A percentile compares a stretch with the other conserved stretches of the same genome.
Evolutionary conservation across 2,113 vertebrate genomes (phyloP).

Genomic region (Triplophysa tibetana): DNA sequence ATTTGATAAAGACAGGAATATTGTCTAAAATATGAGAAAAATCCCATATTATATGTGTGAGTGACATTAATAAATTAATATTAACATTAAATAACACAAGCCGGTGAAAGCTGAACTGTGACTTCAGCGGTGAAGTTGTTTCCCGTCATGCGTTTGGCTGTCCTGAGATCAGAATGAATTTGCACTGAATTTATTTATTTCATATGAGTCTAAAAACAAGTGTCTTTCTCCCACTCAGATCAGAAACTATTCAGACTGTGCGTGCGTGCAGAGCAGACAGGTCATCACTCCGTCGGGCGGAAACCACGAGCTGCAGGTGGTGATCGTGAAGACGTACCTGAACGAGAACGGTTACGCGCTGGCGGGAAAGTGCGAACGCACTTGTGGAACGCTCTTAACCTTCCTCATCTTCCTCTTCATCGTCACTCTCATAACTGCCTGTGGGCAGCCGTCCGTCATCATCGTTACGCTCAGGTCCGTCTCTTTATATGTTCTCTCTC

Average conservation of each 20-base stretch:
- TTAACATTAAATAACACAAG: too few relatives aligned
- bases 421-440: slow-evolving; percentile 96
- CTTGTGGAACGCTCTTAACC: slow-evolving; percentile 94
- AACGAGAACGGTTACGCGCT: slow-evolving; percentile 93
- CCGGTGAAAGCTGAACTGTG: too few relatives aligned
- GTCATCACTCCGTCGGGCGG: slow-evolving; percentile 90
- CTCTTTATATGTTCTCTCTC: background rate
- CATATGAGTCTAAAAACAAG: background rate
- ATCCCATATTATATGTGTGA: too few relatives aligned
- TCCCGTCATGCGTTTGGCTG: too few relatives aligned
- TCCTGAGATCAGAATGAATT: background rate
- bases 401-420: slow-evolving; percentile 98
- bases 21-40: too few relatives aligned
- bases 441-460: slow-evolving; percentile 95
- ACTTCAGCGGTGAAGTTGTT: too few relatives aligned
- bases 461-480: slow-evolving; percentile 95
- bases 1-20: too few relatives aligned
- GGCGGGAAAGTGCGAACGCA: slow-evolving; percentile 91
- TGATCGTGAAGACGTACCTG: slow-evolving; percentile 97
- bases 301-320: slow-evolving; percentile 89
- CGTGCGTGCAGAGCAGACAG: slow-evolving; percentile 95
- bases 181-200: too few relatives aligned
- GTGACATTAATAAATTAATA: too few relatives aligned
- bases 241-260: slow-evolving; percentile 94
- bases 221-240: slow-evolving; percentile 68